A percentile compares a stretch with the other conserved stretches of the same genome.
Conservation (phyloP, 2,113 vertebrate genomes). For the Antigone vipio region DNA sequence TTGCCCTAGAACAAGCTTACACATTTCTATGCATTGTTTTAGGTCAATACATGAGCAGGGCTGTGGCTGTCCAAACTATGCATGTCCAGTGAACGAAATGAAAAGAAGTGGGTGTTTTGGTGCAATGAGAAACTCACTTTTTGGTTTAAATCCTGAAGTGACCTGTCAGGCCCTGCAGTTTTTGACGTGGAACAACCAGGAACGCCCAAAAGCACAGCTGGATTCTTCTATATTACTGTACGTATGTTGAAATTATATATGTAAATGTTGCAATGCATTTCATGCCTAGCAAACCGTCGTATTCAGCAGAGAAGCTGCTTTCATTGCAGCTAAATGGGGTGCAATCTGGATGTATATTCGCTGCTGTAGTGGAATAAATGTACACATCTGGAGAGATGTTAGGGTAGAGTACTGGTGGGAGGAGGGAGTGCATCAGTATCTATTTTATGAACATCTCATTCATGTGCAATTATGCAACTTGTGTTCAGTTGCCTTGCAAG, state of each 20-base stretch:
- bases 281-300: neutral
- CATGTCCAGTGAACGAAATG: neutral
- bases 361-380: neutral
- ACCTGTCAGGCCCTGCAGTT: neutral
- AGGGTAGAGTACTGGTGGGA: neutral
- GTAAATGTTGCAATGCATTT: neutral
- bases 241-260: neutral
- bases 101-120: neutral
- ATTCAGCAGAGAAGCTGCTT: slow-evolving; percentile 32
- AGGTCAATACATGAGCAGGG: neutral
- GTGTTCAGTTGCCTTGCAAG: neutral
- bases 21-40: neutral
- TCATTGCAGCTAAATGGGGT: neutral
- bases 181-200: neutral
- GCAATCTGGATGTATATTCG: slow-evolving; percentile 2
- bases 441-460: neutral
- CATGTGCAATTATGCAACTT: slow-evolving; percentile 1
- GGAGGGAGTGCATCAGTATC: neutral
- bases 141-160: neutral
- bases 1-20: neutral
- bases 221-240: neutral
- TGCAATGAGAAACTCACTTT: neutral
- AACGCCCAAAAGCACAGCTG: neutral
- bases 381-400: slow-evolving; percentile 17
- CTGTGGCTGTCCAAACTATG: neutral